These are phyloP conservation scores for Corydoras maculifer DNA, from an alignment of 2,113 vertebrate species.

Conservation along the genomic window DNA sequence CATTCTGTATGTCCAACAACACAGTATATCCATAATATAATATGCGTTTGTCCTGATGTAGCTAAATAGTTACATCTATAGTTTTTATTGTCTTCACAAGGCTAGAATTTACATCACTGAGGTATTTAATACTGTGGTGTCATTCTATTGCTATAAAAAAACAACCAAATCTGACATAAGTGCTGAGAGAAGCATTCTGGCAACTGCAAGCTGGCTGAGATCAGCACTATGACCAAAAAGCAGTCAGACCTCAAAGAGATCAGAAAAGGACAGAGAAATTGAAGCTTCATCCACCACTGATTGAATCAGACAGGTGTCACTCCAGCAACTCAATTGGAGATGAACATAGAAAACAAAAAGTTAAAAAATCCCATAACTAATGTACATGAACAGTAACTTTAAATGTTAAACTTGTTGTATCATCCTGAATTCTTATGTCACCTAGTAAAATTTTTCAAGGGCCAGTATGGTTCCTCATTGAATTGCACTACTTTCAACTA, in stretches of 20 bases:
- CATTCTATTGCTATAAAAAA: background rate
- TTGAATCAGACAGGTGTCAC: constrained; percentile 54
- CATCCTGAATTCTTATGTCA: too few relatives aligned
- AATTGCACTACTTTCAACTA: background rate
- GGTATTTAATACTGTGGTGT: background rate
- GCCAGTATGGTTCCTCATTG: too few relatives aligned
- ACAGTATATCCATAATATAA: too few relatives aligned
- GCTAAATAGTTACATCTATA: too few relatives aligned
- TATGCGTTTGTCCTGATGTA: too few relatives aligned
- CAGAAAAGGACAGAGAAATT: constrained; percentile 22
- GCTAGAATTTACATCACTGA: background rate
- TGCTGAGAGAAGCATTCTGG: constrained; percentile 68
- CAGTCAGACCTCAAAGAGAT: constrained; percentile 16
- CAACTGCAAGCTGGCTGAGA: constrained; percentile 63
- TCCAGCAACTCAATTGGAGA: constrained; percentile 14
- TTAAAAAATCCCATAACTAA: constrained; percentile 10
- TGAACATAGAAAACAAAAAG: background rate
- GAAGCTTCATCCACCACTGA: constrained; percentile 13
- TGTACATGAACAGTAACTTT: background rate
- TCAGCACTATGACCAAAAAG: constrained; percentile 64
- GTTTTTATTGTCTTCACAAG: too few relatives aligned
- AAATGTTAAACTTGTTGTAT: too few relatives aligned
- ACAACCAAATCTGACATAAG: constrained; percentile 45
- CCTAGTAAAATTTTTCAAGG: too few relatives aligned
- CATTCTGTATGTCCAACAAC: too few relatives aligned